Evolutionary conservation across 2,113 vertebrate species (phyloP).

Genomic region (Melanostigma gelatinosum): DNA sequence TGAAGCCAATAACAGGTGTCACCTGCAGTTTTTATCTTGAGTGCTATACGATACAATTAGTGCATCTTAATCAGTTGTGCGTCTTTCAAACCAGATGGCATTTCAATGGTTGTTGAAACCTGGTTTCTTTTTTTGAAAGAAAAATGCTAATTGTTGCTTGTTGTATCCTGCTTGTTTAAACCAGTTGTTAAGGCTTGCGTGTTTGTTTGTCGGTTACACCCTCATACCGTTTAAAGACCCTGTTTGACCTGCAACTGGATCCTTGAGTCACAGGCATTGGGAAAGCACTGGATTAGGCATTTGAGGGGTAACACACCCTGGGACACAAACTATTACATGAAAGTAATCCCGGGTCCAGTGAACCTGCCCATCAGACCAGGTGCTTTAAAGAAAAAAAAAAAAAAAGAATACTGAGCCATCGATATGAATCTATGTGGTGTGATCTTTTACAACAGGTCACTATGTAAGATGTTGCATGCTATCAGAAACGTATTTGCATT

Average conservation of each 20-base stretch:
- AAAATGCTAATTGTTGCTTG: slow-evolving; percentile 7
- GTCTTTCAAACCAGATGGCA: neutral
- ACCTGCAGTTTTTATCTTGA: slow-evolving; percentile 15
- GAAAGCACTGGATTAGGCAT: slow-evolving; percentile 69
- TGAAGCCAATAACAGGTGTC: slow-evolving; percentile 24
- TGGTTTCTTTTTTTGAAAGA: neutral
- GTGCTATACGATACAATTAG: neutral
- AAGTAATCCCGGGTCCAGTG: slow-evolving; percentile 63
- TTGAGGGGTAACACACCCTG: slow-evolving; percentile 65
- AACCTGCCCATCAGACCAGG: slow-evolving; percentile 40
- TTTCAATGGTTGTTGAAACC: slow-evolving; percentile 15
- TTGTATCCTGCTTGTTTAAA: slow-evolving; percentile 24
- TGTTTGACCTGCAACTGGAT: slow-evolving; percentile 73
- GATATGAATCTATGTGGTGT: slow-evolving; percentile 47
- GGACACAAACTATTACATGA: slow-evolving; percentile 67
- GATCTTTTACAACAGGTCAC: slow-evolving; percentile 41
- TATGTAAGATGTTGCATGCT: slow-evolving; percentile 49
- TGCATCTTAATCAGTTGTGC: neutral
- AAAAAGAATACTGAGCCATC: slow-evolving; percentile 63
- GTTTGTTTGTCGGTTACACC: slow-evolving; percentile 58
- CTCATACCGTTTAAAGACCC: slow-evolving; percentile 54
- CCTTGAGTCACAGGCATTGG: slow-evolving; percentile 57
- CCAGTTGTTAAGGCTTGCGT: slow-evolving; percentile 26
- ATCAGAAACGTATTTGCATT: slow-evolving; percentile 35
- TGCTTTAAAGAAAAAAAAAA: slow-evolving; percentile 15